These are phyloP conservation scores for Regulus satrapa DNA, from an alignment of 2,113 vertebrate species.

Conservation along the genomic window DNA sequence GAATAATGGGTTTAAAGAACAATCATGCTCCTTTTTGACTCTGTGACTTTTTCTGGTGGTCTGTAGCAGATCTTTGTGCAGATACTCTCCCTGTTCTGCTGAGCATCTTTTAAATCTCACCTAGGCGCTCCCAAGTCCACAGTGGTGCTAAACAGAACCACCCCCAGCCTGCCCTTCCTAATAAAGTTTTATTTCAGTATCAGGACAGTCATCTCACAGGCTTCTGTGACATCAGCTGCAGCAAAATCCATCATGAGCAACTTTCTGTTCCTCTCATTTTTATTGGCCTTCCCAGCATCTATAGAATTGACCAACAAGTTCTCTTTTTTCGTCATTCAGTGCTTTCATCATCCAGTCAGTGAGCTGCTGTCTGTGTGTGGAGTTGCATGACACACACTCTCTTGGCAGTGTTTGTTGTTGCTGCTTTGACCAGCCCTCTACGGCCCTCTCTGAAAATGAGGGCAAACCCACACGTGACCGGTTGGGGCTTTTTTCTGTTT, in stretches of 20 bases:
- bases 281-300: neutral
- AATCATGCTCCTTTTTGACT: neutral
- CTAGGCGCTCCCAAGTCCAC: neutral
- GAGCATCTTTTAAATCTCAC: neutral
- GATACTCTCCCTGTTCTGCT: neutral
- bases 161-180: neutral
- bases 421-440: neutral
- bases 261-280: neutral
- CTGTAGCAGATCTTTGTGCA: neutral
- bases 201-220: neutral
- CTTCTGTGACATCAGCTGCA: rapidly evolving
- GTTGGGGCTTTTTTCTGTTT: neutral
- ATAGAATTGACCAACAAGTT: neutral
- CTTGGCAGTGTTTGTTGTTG: neutral
- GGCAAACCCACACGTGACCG: neutral
- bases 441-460: neutral
- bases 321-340: neutral
- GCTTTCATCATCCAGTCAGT: neutral
- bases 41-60: neutral
- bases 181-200: neutral
- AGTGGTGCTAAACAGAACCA: neutral
- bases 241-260: neutral
- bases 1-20: neutral
- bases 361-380: rapidly evolving
- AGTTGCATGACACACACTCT: neutral